Base-by-base conservation (phyloP, 2,888 invertebrate genomes). In the Sesia bembeciformis region DNA sequence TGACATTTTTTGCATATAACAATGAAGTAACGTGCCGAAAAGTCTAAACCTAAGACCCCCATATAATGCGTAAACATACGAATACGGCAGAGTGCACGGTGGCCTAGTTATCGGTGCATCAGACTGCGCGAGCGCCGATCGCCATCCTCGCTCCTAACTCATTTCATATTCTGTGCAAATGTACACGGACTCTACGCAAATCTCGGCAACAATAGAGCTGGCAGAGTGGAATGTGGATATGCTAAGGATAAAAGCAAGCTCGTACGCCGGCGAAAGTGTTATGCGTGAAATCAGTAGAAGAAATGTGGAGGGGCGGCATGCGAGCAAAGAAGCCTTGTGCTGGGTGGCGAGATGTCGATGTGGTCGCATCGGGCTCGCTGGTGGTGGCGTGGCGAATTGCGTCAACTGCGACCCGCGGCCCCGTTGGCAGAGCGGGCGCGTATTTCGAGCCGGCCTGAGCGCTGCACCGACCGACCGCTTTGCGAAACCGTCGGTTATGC, bases 401-500 rank as follows among this genome's bases (percentile, higher is more conserved):
- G 80, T 79, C 82, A 80, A 76, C 72, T 23, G 23, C 64, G 63
- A 63, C 63, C 63, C 67, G 69, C 77, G 81, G 79, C 76, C 78
- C 78, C 74, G 77, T 80, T 78, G 79, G 81, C 81, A 74, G 73
- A 73, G 74, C 75, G 67, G 77, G 68, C 74, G 84, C 84, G 81
- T 87, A 88, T 86, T 88, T 87, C 82, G 84, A 84, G 84, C 85
- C 79, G 74, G 68, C 70, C 70, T 70, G 73, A 76, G 74, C 77
- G 81, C 84, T 86, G 85, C 88, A 84, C 74, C 82, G 80, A 75
- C n/a, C n/a, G n/a, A 23, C 72, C 78, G 81, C 81, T 89, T 89
- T 89, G 88, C 89, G 89, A 88, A 88, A 89, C 83, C 79, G 78
- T 71, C 75, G 80, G 87, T 89, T 87, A 88, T 88, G 88, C 88